Base-by-base conservation (phyloP, 2,888 invertebrate genomes). In the Lathronympha strigana region DNA sequence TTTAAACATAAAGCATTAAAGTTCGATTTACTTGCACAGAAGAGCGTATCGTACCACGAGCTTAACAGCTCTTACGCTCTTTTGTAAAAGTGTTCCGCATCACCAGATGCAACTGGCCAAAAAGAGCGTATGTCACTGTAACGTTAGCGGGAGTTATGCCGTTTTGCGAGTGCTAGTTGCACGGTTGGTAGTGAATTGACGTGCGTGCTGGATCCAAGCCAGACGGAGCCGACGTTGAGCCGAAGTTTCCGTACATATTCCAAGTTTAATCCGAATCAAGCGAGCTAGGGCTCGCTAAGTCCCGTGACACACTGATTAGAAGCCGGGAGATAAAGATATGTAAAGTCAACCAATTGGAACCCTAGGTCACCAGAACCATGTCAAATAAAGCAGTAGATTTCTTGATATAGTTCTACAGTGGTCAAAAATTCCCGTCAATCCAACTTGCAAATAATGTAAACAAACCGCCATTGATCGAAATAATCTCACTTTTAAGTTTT, bases 201-300 rank as follows among this genome's bases (percentile, higher is more conserved):
- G 66, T 66, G 66, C 66, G 66, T 66, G 53, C 45, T 66, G 66
- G 66, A 66, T 38, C 53, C 60, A 21, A 21, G 66, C 66, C 66
- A 66, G 66, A 64, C 60, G 64, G 23, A 43, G 31, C 49, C 28
- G 38, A 43, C 57, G 61, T 31, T 54, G 54, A 58, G 58, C 51
- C 45, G 64, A 64, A 64, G 64, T 64, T 64, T 64, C 63, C 36
- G 63, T 64, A 64, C 64, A 64, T 64, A 88, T 88, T 87, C 87
- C 84, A 87, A 89, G 82, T 88, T 88, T 83, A 90, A 90, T 87
- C 87, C 84, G 80, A 83, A 86, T 86, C 85, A 84, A 86, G 81
- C 81, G 71, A 81, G 80, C 81, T 83, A 72, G 66, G 72, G 72
- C 71, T 78, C 60, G 76, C 77, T 78, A 79, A 82, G 78, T 78